Base-by-base conservation (phyloP, 2,113 vertebrate genomes). In the Zootoca vivipara region DNA sequence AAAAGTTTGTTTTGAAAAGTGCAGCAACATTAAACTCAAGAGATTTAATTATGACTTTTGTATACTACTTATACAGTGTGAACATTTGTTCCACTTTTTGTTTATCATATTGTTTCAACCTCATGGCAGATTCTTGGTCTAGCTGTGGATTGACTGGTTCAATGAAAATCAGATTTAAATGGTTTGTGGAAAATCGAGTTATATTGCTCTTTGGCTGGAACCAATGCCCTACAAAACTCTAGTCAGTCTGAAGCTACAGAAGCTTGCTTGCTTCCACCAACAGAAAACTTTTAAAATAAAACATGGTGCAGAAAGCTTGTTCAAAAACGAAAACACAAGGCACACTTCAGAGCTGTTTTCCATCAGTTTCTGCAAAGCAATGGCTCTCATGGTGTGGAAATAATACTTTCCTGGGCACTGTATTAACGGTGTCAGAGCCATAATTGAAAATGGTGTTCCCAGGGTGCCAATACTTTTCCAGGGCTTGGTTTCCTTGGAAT, bases 1-100 rank as follows among this genome's bases (percentile, higher is more conserved):
- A 70, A 69, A 69, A 83, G 64, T 81, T 83, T 64, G 35, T 85
- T 85, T 85, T 58, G 46, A 85, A 85, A 78, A n/a, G 26, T 65
- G 38, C 73, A 85, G 20, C 84, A 85, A 38, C 74, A 78, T 77
- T 64, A 64, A 64, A 85, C 35, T 78, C 38, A 2, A 30, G 35
- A 77, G 6, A 85, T 42, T 85, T 77, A 65, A 85, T 42, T n/a
- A 78, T 65, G 33, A 65, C 15, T 46, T 42, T 85, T 40, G 35
- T 65, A 77, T 69, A 33, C 62, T 78, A 35, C 38, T 75, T 82
- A 5, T 30, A 56, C n/a, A 42, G 73, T 42, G 24, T n/a, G 35
- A 74, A 75, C 73, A 58, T 87, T 87, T 70, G 64, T 70, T 80
- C 42, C 75, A 72, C 4, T 35, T 78, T 78, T 64, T 86, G 33